Conservation (phyloP, 2,797 vertebrate genomes). For the Acestrorhynchus altus region DNA sequence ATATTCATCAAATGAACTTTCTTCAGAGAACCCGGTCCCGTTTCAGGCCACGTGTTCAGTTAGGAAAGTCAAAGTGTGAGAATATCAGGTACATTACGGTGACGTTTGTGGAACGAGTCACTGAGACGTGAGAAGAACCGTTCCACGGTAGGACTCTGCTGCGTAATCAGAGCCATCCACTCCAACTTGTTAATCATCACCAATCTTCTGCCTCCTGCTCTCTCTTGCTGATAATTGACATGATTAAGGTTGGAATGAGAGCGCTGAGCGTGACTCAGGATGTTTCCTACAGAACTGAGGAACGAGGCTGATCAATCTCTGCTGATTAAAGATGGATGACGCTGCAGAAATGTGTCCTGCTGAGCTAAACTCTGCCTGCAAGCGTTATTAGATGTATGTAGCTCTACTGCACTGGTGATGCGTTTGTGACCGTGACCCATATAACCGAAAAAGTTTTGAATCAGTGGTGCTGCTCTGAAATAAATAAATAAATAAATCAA, state of each 20-base stretch:
- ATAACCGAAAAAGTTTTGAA: no score
- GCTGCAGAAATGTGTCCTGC: not conserved
- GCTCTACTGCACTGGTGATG: not conserved
- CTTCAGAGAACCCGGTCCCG: no score
- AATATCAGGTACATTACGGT: no score
- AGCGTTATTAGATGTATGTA: not conserved
- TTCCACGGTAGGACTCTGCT: conserved; percentile 3
- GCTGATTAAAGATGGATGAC: not conserved
- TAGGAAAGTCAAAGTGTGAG: no score
- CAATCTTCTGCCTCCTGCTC: conserved; percentile 29
- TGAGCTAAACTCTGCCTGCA: not conserved
- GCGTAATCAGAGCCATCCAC: conserved; percentile 34
- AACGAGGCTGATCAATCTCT: not conserved
- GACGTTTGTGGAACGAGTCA: not conserved
- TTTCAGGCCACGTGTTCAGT: no score
- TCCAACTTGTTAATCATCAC: conserved; percentile 33
- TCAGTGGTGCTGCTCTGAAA: no score
- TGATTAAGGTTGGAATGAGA: conserved; percentile 34
- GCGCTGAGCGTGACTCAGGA: not conserved
- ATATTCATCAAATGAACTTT: no score
- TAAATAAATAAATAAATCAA: no score
- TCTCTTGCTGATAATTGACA: conserved; percentile 34
- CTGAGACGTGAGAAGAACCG: not conserved
- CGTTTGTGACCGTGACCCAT: no score
- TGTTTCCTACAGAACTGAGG: not conserved